These are phyloP conservation scores for Eubasilissa splendida DNA, from an alignment of 2,888 invertebrate species.

Conservation along the genomic window DNA sequence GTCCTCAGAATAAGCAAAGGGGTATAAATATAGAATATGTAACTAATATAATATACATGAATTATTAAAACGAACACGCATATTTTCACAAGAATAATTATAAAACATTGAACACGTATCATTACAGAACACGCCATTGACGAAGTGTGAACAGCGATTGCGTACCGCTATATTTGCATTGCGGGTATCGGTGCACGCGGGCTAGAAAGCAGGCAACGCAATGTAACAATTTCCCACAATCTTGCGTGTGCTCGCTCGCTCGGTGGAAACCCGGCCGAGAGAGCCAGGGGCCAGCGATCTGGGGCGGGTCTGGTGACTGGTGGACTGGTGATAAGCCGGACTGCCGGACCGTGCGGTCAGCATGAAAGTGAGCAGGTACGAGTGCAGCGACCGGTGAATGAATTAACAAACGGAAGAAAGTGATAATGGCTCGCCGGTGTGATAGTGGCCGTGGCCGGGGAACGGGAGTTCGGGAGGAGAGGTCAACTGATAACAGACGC, in stretches of 20 bases:
- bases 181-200: neutral
- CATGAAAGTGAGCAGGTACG: constrained; percentile 13
- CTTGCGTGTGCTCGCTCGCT: neutral
- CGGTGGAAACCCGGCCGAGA: constrained; percentile 1
- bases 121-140: neutral
- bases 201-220: constrained; percentile 16
- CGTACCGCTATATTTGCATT: constrained; percentile 16
- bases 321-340: neutral
- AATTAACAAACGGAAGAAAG: constrained; percentile 7
- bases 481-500: neutral
- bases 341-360: neutral
- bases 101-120: neutral
- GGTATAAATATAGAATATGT: no score
- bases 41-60: no score
- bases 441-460: neutral
- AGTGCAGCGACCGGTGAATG: neutral
- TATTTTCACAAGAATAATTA: no score
- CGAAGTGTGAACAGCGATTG: neutral
- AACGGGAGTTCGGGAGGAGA: neutral
- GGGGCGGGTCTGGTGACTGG: neutral
- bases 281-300: neutral
- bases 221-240: constrained; percentile 6
- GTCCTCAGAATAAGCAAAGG: no score
- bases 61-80: no score
- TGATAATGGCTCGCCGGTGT: neutral